Base-by-base conservation (phyloP, 2,888 invertebrate species). In the Noctua pronuba region DNA sequence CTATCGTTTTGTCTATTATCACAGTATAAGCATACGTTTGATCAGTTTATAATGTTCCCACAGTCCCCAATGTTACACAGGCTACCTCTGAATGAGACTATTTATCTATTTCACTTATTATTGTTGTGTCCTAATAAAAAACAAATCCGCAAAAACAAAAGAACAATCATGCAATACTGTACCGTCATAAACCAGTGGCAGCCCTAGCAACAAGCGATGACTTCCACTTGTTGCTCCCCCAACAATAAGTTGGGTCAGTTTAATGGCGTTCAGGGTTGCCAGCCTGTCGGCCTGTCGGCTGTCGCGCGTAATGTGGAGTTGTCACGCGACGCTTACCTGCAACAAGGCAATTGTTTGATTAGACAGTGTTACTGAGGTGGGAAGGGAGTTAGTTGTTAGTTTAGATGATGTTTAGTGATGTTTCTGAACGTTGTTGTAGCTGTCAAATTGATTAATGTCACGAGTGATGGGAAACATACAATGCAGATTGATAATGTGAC, bases 151-250 rank as follows among this genome's bases (percentile, higher is more conserved):
- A n/a, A 60, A 60, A 62, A 31, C 6, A 7, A 73, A 41, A 13
- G 7, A 52, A n/a, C 6, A 58, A 0, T 16, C 41, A 52, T 52
- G 28, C 38, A 46, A 76, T 67, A 85, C 49, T 65, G 28, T 73
- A 82, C 83, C 60, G 6, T n/a, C 21, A 11, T 13, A 35, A 18
- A 62, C 21, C 7, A 16, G 76, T 88, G 93, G 7, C 93, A 95
- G 74, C 96, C 96, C 95, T 96, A 92, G 41, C 31, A 92, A 92
- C 91, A 91, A 92, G 90, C 89, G 89, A 90, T 88, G 91, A 90
- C 88, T 87, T 86, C 88, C 94, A 96, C 96, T 95, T 96, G 96
- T 96, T 96, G 96, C 96, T 94, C 94, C 95, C 96, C 94, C 90
- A 94, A 96, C 95, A 95, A 95, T 95, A 93, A 92, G 91, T 92